phyloP scores from a whole-genome alignment of 1,140 invertebrate species.

The Calosoma granatense region DNA sequence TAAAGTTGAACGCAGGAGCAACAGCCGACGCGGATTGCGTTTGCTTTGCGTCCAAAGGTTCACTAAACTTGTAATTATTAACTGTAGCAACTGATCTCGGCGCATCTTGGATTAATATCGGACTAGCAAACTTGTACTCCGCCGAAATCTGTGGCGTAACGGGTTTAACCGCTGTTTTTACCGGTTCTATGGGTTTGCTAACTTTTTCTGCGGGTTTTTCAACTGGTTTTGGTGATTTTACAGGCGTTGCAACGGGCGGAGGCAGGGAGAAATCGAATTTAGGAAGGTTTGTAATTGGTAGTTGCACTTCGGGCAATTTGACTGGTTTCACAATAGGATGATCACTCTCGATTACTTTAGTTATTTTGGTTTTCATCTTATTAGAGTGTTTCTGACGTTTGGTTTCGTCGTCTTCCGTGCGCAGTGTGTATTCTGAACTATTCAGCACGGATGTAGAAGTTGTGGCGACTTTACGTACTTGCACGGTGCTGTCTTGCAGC shows the following conservation, averaged over 20 bases:
- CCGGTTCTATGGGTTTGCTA: constrained; percentile 7
- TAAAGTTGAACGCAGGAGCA: constrained; percentile 9
- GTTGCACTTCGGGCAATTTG: constrained; percentile 45
- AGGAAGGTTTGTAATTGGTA: constrained; percentile 52
- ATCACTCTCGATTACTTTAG: constrained; percentile 27
- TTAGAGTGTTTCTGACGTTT: constrained; percentile 33
- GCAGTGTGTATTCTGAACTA: constrained; percentile 30
- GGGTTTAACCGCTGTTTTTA: too few relatives aligned
- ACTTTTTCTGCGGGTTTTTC: constrained; percentile 11
- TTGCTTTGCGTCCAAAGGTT: constrained; percentile 33
- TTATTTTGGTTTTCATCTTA: constrained; percentile 37
- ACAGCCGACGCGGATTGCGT: constrained; percentile 15
- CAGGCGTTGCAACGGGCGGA: constrained; percentile 20
- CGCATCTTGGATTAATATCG: constrained; percentile 26
- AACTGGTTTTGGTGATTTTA: background rate
- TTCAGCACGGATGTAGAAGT: constrained; percentile 37
- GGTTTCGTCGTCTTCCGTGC: constrained; percentile 21
- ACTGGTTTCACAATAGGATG: constrained; percentile 38
- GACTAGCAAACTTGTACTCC: constrained; percentile 30
- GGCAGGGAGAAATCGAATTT: constrained; percentile 44
- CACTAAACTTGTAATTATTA: constrained; percentile 45
- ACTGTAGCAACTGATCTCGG: constrained; percentile 30
- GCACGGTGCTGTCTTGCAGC: constrained; percentile 49
- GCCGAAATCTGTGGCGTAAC: too few relatives aligned
- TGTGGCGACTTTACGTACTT: constrained; percentile 49